A percentile compares a stretch with the other conserved stretches of the same genome.
These are phyloP conservation scores for Eciton burchellii DNA, from an alignment of 1,140 invertebrate genomes.

Conservation along the genomic window DNA sequence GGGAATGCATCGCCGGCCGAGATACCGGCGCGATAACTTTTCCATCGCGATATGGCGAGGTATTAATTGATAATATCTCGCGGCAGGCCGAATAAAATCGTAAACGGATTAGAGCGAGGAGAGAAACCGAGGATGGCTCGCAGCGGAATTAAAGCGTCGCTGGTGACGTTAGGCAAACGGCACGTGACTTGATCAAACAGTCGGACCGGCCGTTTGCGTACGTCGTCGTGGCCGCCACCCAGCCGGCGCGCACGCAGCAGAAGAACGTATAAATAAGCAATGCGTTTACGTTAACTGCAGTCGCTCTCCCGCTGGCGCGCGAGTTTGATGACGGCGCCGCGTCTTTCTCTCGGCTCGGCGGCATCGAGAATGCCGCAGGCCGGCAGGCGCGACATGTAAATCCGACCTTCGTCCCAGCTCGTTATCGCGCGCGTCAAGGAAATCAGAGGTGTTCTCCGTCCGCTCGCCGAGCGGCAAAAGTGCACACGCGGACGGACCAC, in stretches of 20 bases:
- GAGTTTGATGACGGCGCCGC: conserved; percentile 38
- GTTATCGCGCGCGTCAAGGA: neutral
- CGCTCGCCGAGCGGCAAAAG: too few species aligned
- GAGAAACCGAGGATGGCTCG: conserved; percentile 19
- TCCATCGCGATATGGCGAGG: too few species aligned
- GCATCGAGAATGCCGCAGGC: neutral
- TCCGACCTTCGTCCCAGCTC: neutral
- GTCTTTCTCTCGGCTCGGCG: conserved; percentile 25
- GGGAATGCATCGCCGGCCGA: neutral
- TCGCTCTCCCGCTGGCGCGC: conserved; percentile 31
- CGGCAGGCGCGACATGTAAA: neutral
- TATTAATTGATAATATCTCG: too few species aligned
- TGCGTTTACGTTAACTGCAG: conserved; percentile 39
- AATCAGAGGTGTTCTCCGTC: neutral
- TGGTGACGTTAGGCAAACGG: conserved; percentile 14
- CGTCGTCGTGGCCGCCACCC: conserved; percentile 41
- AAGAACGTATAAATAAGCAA: conserved; percentile 59
- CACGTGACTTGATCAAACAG: conserved; percentile 5
- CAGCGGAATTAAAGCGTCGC: neutral
- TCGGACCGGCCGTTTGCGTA: conserved; percentile 36
- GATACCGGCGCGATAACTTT: neutral
- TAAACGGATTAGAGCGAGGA: neutral
- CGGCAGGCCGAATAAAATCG: conserved; percentile 2
- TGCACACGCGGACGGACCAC: too few species aligned
- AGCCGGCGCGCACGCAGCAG: conserved; percentile 5